These are phyloP conservation scores for Pseudopipra pipra DNA, from an alignment of 2,113 vertebrate species.

Conservation along the genomic window DNA sequence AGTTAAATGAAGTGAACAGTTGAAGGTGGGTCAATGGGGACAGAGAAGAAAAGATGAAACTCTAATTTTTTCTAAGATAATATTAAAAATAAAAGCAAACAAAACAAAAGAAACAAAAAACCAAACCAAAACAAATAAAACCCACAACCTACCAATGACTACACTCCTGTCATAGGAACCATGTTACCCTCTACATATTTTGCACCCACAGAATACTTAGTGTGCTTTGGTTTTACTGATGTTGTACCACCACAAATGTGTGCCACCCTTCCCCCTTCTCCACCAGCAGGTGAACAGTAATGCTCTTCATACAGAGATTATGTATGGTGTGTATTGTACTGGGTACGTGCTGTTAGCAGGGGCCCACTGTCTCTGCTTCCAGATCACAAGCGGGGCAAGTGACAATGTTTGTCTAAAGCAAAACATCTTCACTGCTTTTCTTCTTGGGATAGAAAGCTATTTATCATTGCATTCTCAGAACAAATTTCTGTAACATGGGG, in stretches of 20 bases:
- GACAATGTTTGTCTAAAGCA: background rate
- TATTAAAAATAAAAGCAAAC: background rate
- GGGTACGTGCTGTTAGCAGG: background rate
- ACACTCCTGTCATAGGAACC: background rate
- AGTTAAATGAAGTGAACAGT: background rate
- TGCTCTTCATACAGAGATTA: background rate
- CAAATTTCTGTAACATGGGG: background rate
- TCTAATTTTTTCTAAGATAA: background rate
- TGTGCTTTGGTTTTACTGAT: background rate
- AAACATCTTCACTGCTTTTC: background rate
- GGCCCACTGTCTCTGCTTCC: background rate
- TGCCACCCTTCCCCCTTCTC: background rate
- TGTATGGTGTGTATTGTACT: accelerated
- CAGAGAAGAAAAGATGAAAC: background rate
- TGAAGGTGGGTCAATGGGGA: background rate
- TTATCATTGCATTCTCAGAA: background rate
- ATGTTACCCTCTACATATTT: background rate
- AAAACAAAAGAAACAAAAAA: background rate
- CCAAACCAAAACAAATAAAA: background rate
- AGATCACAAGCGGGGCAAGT: background rate
- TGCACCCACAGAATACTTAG: background rate
- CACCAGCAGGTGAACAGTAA: background rate
- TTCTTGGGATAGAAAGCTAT: background rate
- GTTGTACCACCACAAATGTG: background rate
- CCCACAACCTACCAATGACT: background rate